Percentiles rank a stretch among this genome's conserved stretches.
Evolutionary conservation across 2,797 vertebrate species (phyloP).

Genomic region (Cyclura pinguis): DNA sequence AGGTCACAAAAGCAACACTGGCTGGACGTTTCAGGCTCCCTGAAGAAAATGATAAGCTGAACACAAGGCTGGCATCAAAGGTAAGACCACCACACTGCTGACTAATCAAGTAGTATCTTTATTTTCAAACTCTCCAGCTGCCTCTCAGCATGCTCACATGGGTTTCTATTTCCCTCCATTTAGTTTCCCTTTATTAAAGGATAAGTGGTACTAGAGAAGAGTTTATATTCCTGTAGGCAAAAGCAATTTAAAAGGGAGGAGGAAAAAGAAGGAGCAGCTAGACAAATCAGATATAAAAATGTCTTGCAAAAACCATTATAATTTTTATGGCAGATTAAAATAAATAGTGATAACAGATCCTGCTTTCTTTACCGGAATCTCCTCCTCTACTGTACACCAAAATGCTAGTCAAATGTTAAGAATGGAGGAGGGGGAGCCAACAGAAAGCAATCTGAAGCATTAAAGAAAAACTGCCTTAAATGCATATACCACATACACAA

Average conservation of each 20-base stretch:
- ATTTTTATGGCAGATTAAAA: slow-evolving; percentile 70
- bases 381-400: slow-evolving; percentile 48
- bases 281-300: slow-evolving; percentile 64
- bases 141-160: slow-evolving; percentile 19
- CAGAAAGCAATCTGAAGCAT: slow-evolving; percentile 62
- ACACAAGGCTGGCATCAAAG: slow-evolving; percentile 7
- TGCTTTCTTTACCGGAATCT: slow-evolving; percentile 53
- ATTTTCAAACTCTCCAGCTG: slow-evolving; percentile 65
- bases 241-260: slow-evolving; percentile 51
- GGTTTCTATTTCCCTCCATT: slow-evolving; percentile 65
- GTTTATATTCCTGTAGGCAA: slow-evolving; percentile 63
- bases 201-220: slow-evolving; percentile 58
- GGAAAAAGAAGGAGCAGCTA: slow-evolving; percentile 18
- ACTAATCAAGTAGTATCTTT: slow-evolving; percentile 65
- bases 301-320: slow-evolving; percentile 63
- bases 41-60: slow-evolving; percentile 40
- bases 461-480: slow-evolving; percentile 55
- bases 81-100: slow-evolving; percentile 30
- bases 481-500: slow-evolving; percentile 55
- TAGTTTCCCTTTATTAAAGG: slow-evolving; percentile 74
- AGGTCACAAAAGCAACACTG: slow-evolving; percentile 43
- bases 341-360: slow-evolving; percentile 69
- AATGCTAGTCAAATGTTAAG: slow-evolving; percentile 21
- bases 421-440: slow-evolving; percentile 34
- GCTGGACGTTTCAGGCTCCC: slow-evolving; percentile 33